Base-by-base conservation (phyloP, 2,113 vertebrate genomes). In the Sorex araneus region DNA sequence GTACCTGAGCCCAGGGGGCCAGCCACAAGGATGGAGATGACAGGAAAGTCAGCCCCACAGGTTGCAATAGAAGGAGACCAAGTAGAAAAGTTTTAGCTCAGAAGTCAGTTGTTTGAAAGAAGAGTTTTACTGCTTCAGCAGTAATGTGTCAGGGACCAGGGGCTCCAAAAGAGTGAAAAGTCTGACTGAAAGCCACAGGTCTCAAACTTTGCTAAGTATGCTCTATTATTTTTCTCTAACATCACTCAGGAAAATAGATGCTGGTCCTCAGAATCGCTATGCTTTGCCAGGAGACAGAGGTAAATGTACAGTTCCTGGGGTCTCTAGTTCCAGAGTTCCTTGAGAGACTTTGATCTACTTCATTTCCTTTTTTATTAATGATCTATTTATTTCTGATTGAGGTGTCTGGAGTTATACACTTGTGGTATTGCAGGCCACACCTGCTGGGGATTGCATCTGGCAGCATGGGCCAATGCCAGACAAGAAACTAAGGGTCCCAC, bases 71-170 rank as follows among this genome's bases (percentile, higher is more conserved):
- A 80, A 27, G 40, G 28, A 91, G 36, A 32, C 8, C 8, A 75
- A 34, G 36, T 19, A 76, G 77, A 89, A 50, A 87, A 85, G 80
- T 34, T 69, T n/a, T 30, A 81, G 16, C 34, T 43, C 36, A 76
- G 50, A 80, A 60, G 57, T 60, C 47, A 66, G 2, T 74, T 57
- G 91, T 32, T 94, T 91, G 47, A 89, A 84, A 87, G 73, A 69
- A 25, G 3, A 78, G 30, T 36, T 32, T 78, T 85, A 66, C 25
- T 63, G 7, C 25, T 71, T n/a, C n/a, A n/a, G n/a, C n/a, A n/a
- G 93, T 88, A 84, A 70, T 21, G 36, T 34, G 8, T 11, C 19
- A 71, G 43, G 10, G 6, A 8, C 28, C 12, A 70, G 45, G 21
- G 16, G 57, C 27, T 64, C 19, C 19, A 25, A 8, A 5, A 28